A percentile compares a stretch with the other conserved stretches of the same genome.
Conservation (phyloP, 2,888 invertebrate genomes). For the Macrosiphum euphorbiae region DNA sequence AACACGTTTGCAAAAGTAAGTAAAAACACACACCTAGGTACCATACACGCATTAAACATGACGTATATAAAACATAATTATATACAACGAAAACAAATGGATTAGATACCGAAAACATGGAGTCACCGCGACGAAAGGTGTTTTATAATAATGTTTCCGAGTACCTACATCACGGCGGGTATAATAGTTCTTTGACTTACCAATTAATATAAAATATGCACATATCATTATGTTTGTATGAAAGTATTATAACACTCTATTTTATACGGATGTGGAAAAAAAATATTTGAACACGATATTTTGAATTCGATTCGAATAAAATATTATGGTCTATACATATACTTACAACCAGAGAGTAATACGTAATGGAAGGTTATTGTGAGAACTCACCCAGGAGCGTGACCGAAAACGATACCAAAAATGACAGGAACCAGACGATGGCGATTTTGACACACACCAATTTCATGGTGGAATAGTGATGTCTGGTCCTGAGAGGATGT, state of each 20-base stretch:
- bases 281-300: neutral
- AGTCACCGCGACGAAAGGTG: neutral
- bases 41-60: neutral
- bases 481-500: constrained; percentile 88
- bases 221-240: neutral
- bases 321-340: no score
- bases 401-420: constrained; percentile 88
- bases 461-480: constrained; percentile 83
- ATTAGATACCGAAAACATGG: neutral
- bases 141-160: neutral
- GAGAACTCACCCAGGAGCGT: constrained; percentile 81
- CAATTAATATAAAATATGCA: neutral
- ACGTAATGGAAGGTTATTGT: neutral
- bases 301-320: neutral
- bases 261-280: neutral
- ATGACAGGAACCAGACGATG: constrained; percentile 91
- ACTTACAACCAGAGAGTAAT: no score
- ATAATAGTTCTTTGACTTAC: neutral
- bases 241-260: neutral
- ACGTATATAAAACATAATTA: neutral
- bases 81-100: neutral
- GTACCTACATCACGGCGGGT: neutral
- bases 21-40: neutral
- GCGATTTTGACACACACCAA: constrained; percentile 90
- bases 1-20: neutral